These are phyloP conservation scores for Crematogaster levior DNA, from an alignment of 2,888 invertebrate species.

Conservation along the genomic window DNA sequence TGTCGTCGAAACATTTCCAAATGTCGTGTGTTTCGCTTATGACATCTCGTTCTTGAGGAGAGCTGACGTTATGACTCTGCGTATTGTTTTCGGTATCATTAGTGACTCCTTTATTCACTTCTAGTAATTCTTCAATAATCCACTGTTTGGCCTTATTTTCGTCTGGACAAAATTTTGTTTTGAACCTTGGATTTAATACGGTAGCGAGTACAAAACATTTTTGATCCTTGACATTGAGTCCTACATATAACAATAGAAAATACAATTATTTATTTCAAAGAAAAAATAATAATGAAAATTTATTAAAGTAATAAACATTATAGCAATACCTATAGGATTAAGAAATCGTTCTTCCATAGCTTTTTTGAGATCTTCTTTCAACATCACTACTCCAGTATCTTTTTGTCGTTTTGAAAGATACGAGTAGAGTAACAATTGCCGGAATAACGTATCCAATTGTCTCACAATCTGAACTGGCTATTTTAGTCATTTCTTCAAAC, in stretches of 20 bases:
- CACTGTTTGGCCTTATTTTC: conserved; percentile 24
- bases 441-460: conserved; percentile 72
- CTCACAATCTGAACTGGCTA: conserved; percentile 64
- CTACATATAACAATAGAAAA: neutral
- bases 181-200: conserved; percentile 5
- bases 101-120: neutral
- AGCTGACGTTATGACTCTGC: neutral
- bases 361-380: conserved; percentile 22
- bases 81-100: neutral
- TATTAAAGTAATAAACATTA: conserved; percentile 3
- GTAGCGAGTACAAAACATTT: conserved; percentile 22
- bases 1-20: conserved; percentile 17
- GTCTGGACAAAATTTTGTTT: neutral
- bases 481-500: conserved; percentile 73
- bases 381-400: conserved; percentile 30
- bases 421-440: conserved; percentile 24
- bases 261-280: neutral
- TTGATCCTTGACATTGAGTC: neutral
- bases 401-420: conserved; percentile 50
- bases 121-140: conserved; percentile 9
- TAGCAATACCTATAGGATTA: neutral
- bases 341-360: conserved; percentile 18
- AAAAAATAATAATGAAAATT: neutral
- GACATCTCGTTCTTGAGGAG: neutral
- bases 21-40: conserved; percentile 12